phyloP scores from a whole-genome alignment of 1,140 invertebrate species.

The Neotoxoptera formosana region DNA sequence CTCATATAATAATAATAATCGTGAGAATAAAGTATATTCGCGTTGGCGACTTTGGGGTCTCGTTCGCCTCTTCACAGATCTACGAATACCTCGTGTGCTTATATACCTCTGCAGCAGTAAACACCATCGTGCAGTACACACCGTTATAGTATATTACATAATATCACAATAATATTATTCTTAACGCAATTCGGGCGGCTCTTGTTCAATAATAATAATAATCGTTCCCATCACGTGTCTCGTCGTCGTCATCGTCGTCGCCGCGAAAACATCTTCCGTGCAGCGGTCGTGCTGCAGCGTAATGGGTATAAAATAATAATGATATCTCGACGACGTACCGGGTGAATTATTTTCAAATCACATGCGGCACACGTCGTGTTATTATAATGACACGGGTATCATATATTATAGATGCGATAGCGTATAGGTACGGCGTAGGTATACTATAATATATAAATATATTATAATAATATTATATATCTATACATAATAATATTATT shows the following conservation, averaged over 20 bases:
- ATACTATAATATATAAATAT: neutral
- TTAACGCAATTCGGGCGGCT: neutral
- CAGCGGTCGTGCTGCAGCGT: neutral
- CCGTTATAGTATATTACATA: no score
- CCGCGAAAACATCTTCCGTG: slow-evolving; percentile 1
- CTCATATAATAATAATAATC: neutral
- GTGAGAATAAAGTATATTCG: neutral
- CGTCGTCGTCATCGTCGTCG: neutral
- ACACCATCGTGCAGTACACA: no score
- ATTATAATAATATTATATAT: neutral
- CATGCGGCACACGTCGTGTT: neutral
- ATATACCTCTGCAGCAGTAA: no score
- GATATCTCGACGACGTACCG: neutral
- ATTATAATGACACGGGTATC: neutral
- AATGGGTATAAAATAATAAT: neutral
- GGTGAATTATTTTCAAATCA: slow-evolving; percentile 46
- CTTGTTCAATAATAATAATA: slow-evolving; percentile 5
- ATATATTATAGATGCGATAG: no score
- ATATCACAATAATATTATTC: no score
- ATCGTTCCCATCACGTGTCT: neutral
- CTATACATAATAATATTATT: neutral
- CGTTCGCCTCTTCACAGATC: neutral
- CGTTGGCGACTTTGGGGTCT: neutral
- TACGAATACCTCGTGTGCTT: neutral
- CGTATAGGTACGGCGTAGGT: no score